phyloP scores from a whole-genome alignment of 2,888 invertebrate species.

The Cephus nigrinus region DNA sequence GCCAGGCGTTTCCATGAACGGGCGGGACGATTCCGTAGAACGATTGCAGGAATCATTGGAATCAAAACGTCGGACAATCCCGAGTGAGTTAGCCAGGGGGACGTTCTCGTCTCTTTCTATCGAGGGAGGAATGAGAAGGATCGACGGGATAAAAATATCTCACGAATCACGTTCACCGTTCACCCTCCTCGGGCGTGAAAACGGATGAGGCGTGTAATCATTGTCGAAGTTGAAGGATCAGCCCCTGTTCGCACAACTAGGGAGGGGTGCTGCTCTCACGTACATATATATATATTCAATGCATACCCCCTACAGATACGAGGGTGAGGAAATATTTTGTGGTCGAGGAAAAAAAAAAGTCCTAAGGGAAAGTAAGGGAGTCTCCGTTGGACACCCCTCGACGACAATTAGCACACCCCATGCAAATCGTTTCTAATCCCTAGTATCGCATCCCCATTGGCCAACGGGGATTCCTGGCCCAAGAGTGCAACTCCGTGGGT shows the following conservation, averaged over 20 bases:
- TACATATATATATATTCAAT: neutral
- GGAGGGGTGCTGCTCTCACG: neutral
- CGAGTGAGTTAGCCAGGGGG: neutral
- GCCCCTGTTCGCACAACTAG: neutral
- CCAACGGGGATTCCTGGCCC: neutral
- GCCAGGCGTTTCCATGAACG: neutral
- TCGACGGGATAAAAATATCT: neutral
- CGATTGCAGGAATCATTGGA: neutral
- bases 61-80: neutral
- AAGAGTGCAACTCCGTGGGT: neutral
- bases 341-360: neutral
- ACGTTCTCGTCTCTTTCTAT: neutral
- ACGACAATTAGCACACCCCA: slow-evolving; percentile 46
- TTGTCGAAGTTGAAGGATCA: neutral
- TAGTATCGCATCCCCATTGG: slow-evolving; percentile 34
- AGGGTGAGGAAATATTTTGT: neutral
- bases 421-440: slow-evolving; percentile 49
- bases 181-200: neutral
- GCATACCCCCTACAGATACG: neutral
- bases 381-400: neutral
- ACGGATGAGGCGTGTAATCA: neutral
- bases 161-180: neutral
- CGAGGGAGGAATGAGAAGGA: neutral
- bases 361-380: neutral
- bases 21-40: neutral